These are phyloP conservation scores for Deroplatys truncata DNA, from an alignment of 2,888 invertebrate genomes.

Conservation along the genomic window DNA sequence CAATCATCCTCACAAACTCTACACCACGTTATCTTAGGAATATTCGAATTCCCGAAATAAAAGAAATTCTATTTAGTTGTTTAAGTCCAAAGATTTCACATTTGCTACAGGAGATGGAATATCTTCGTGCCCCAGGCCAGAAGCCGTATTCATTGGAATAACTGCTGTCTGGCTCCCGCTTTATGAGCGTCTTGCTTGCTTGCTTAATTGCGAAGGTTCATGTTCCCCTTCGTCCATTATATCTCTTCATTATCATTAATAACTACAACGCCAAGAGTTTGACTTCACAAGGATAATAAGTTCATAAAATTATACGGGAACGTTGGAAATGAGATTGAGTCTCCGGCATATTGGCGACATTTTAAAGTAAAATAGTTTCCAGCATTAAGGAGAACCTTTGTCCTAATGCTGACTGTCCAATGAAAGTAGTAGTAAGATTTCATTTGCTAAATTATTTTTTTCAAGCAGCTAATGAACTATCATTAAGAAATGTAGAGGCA, in stretches of 20 bases:
- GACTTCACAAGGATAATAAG: neutral
- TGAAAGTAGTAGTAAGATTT: too few relatives aligned
- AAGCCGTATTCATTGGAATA: neutral
- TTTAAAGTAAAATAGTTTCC: too few relatives aligned
- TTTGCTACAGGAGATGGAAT: neutral
- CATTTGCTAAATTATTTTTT: too few relatives aligned
- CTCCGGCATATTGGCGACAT: too few relatives aligned
- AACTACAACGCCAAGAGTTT: neutral
- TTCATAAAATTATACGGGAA: neutral
- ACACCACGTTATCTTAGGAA: too few relatives aligned
- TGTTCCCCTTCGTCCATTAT: neutral
- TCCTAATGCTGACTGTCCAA: too few relatives aligned
- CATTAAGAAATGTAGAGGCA: too few relatives aligned
- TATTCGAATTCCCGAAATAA: too few relatives aligned
- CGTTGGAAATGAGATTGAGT: neutral
- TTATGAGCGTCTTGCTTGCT: neutral
- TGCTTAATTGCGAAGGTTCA: neutral
- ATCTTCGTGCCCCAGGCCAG: neutral
- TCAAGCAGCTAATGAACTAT: too few relatives aligned
- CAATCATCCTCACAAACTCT: too few relatives aligned
- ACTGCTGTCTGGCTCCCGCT: neutral
- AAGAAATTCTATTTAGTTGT: neutral
- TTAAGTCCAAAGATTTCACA: neutral
- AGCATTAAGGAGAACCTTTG: too few relatives aligned
- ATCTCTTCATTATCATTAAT: neutral